phyloP scores from a whole-genome alignment of 2,888 invertebrate species.

The Linnaemya vulpina region DNA sequence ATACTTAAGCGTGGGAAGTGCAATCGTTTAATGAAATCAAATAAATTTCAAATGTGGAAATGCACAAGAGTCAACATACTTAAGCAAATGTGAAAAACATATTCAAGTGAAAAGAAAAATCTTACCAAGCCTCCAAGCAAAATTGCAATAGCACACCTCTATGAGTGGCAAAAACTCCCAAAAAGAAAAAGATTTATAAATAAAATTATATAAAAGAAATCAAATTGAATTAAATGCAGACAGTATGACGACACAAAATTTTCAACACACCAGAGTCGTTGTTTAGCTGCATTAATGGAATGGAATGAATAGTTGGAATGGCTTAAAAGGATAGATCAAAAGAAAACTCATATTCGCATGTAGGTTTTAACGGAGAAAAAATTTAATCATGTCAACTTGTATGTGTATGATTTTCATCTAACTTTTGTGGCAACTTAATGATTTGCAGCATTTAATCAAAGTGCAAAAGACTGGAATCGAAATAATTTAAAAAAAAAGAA shows the following conservation, averaged over 20 bases:
- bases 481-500: conserved; percentile 12
- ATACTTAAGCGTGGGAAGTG: conserved; percentile 38
- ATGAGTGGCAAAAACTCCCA: conserved; percentile 12
- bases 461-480: conserved; percentile 5
- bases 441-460: conserved; percentile 61
- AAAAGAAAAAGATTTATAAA: not conserved
- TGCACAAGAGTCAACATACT: conserved; percentile 20
- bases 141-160: conserved; percentile 34
- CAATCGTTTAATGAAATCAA: conserved; percentile 64
- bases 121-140: conserved; percentile 57
- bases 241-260: conserved; percentile 67
- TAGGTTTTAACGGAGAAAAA: conserved; percentile 40
- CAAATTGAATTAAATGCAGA: conserved; percentile 61
- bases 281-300: conserved; percentile 1
- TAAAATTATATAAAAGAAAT: conserved; percentile 35
- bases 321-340: conserved; percentile 59
- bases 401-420: conserved; percentile 32
- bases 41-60: conserved; percentile 47
- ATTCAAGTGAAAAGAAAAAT: conserved; percentile 30
- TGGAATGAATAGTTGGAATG: conserved; percentile 34
- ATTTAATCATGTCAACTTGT: conserved; percentile 41
- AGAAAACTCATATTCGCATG: conserved; percentile 52
- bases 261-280: conserved; percentile 43
- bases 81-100: conserved; percentile 48
- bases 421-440: conserved; percentile 49